Percentiles rank a stretch among this genome's conserved stretches.
phyloP scores from a whole-genome alignment of 2,113 vertebrate species.

The Alaudala cheleensis region DNA sequence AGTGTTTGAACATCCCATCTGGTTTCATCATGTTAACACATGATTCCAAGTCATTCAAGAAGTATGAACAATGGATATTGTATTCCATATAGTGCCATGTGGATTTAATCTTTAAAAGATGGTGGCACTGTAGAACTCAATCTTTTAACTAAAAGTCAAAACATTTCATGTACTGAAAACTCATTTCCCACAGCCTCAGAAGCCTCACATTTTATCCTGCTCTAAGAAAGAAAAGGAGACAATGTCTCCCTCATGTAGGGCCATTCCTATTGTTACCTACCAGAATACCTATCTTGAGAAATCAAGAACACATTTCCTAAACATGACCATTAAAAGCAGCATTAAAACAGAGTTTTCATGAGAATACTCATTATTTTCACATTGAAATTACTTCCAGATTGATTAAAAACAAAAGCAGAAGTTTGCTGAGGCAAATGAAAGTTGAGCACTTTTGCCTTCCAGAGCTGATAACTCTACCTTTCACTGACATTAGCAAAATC shows the following conservation, averaged over 20 bases:
- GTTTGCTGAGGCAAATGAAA: neutral
- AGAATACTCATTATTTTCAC: neutral
- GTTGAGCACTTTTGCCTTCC: neutral
- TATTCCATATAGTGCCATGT: conserved; percentile 19
- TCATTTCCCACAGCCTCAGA: neutral
- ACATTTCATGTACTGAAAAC: neutral
- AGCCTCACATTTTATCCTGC: neutral
- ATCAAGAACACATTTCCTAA: neutral
- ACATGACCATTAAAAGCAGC: neutral
- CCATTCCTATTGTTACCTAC: neutral
- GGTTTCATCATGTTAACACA: conserved; percentile 60
- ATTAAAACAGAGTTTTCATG: neutral
- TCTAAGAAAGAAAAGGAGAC: neutral
- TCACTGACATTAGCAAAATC: neutral
- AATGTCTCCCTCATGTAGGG: neutral
- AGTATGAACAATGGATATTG: conserved; percentile 62
- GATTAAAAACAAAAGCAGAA: neutral
- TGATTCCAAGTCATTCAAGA: conserved; percentile 53
- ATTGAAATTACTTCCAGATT: neutral
- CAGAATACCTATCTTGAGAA: neutral
- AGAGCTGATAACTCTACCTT: neutral
- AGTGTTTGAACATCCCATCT: conserved; percentile 61
- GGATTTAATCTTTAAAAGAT: conserved; percentile 59
- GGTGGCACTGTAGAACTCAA: conserved; percentile 24
- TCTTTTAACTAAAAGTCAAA: conserved; percentile 6